Conservation (phyloP, 2,888 invertebrate species). For the Volucella inanis region DNA sequence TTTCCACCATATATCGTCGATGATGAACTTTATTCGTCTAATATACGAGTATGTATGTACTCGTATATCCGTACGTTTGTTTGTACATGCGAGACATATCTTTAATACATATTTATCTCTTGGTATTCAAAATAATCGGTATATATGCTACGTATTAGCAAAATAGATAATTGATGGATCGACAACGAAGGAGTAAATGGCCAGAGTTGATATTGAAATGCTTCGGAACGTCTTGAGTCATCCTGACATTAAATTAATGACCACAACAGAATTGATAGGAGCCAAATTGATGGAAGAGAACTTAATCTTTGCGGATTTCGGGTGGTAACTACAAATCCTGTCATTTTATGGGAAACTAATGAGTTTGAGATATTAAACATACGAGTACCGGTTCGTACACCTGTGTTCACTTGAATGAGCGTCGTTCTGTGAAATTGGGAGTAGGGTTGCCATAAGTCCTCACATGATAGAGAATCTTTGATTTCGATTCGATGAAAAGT, state of each 20-base stretch:
- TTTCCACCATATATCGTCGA: conserved; percentile 12
- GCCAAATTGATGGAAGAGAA: conserved; percentile 49
- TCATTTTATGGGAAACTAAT: conserved; percentile 35
- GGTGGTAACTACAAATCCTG: conserved; percentile 33
- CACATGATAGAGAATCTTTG: too few species aligned
- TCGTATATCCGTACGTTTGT: too few species aligned
- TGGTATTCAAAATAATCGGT: conserved; percentile 62
- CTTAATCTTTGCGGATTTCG: conserved; percentile 22
- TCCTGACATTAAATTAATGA: conserved; percentile 70
- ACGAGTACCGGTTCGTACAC: neutral
- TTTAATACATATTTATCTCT: neutral
- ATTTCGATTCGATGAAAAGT: too few species aligned
- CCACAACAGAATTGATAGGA: conserved; percentile 38
- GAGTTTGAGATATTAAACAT: conserved; percentile 2
- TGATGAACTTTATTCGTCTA: conserved; percentile 52
- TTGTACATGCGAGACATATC: too few species aligned
- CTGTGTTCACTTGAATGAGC: neutral
- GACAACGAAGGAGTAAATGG: conserved; percentile 28
- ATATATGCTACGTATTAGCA: conserved; percentile 67
- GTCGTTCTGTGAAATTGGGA: neutral
- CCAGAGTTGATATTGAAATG: conserved; percentile 40
- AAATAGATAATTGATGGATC: conserved; percentile 72
- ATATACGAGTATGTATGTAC: conserved; percentile 21
- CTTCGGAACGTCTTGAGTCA: conserved; percentile 42
- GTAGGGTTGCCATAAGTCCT: conserved; percentile 16